Evolutionary conservation across 2,888 invertebrate species (phyloP).

Genomic region (Pyrocoelia pectoralis): DNA sequence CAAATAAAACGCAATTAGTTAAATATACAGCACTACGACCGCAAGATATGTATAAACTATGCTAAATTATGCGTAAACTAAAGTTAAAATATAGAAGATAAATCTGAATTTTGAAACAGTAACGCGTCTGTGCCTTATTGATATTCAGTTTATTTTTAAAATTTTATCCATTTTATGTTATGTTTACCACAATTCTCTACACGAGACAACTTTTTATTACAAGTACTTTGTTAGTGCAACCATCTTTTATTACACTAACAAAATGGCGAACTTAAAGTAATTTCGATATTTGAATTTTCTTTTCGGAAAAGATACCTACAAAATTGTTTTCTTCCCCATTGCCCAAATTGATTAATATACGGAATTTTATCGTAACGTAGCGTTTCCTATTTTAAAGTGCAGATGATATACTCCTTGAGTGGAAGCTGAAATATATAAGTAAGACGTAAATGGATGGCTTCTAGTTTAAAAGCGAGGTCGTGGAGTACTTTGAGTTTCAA

Average conservation of each 20-base stretch:
- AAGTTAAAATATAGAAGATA: not conserved
- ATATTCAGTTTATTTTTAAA: not conserved
- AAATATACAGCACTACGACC: not conserved
- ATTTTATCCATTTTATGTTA: not conserved
- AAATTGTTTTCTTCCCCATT: not conserved
- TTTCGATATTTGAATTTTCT: not conserved
- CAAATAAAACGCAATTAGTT: not conserved
- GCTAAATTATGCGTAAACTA: constrained; percentile 11
- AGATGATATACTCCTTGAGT: not conserved
- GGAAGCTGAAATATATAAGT: not conserved
- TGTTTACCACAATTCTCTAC: constrained; percentile 9
- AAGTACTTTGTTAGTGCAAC: constrained; percentile 15
- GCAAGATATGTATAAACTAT: not conserved
- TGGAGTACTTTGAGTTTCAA: not conserved
- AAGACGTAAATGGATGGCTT: not conserved
- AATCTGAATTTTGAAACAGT: constrained; percentile 7
- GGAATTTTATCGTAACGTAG: not conserved
- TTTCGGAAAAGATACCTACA: not conserved
- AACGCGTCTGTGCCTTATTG: not conserved
- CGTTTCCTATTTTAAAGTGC: not conserved
- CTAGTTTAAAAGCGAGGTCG: not conserved
- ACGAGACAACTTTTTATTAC: constrained; percentile 15
- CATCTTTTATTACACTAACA: constrained; percentile 15
- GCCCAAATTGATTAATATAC: not conserved
- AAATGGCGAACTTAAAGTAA: not conserved